Conservation (phyloP, 2,113 vertebrate genomes). For the Oncorhynchus nerka region DNA sequence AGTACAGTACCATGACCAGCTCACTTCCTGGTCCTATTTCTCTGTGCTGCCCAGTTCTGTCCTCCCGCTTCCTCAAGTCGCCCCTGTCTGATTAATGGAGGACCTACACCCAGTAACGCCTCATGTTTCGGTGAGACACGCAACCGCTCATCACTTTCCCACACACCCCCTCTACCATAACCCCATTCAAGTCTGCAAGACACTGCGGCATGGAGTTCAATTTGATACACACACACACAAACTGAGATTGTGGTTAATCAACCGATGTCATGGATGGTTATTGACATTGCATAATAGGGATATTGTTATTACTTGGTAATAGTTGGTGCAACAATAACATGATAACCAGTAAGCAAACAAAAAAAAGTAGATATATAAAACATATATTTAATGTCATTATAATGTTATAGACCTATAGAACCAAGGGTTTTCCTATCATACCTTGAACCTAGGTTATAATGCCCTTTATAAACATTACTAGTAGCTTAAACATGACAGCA, state of each 20-base stretch:
- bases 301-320: background rate
- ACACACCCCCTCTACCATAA: background rate
- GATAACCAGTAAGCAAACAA: background rate
- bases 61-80: constrained; percentile 1
- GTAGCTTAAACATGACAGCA: background rate
- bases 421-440: background rate
- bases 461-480: background rate
- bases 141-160: background rate
- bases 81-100: background rate
- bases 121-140: background rate
- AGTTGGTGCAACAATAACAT: background rate
- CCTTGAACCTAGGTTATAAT: background rate
- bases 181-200: background rate
- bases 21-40: constrained; percentile 10
- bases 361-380: too few relatives aligned
- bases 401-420: background rate
- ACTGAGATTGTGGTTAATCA: too few relatives aligned
- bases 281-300: background rate
- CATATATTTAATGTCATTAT: background rate
- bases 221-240: too few relatives aligned
- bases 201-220: background rate
- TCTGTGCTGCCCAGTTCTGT: background rate
- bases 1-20: background rate
- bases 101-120: background rate
- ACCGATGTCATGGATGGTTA: too few relatives aligned